A percentile compares a stretch with the other conserved stretches of the same genome.
Conservation (phyloP, 1,140 invertebrate species). For the Ceratosolen solmsi region DNA sequence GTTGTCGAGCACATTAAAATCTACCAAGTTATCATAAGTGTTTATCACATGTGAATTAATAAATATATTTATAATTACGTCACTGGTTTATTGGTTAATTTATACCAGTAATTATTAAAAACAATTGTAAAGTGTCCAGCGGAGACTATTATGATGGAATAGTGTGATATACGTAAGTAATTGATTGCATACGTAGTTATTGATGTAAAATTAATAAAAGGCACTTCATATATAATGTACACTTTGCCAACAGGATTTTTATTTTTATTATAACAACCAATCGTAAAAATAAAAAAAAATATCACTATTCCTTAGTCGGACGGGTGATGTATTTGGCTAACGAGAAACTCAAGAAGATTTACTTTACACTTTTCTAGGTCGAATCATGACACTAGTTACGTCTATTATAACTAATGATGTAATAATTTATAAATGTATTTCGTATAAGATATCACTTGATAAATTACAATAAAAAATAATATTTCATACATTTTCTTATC, state of each 20-base stretch:
- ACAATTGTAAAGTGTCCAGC: too few relatives aligned
- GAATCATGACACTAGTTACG: slow-evolving; percentile 37
- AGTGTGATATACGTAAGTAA: too few relatives aligned
- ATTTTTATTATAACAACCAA: slow-evolving; percentile 50
- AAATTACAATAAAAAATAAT: slow-evolving; percentile 30
- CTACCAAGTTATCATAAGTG: too few relatives aligned
- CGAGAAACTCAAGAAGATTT: not conserved
- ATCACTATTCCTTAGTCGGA: not conserved
- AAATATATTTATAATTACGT: too few relatives aligned
- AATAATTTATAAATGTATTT: slow-evolving; percentile 25
- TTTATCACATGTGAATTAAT: too few relatives aligned
- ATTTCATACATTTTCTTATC: slow-evolving; percentile 5
- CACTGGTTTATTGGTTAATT: too few relatives aligned
- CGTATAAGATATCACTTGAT: slow-evolving; percentile 1
- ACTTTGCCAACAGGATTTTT: slow-evolving; percentile 39
- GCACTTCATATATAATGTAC: not conserved
- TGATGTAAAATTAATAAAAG: too few relatives aligned
- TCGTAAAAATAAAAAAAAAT: slow-evolving; percentile 39
- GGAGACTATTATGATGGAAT: too few relatives aligned
- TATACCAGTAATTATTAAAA: too few relatives aligned
- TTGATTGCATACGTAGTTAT: too few relatives aligned
- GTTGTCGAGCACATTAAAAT: too few relatives aligned
- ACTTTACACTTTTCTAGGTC: slow-evolving; percentile 40
- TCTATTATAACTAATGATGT: slow-evolving; percentile 22
- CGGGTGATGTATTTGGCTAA: slow-evolving; percentile 30